Evolutionary conservation across 2,888 invertebrate genomes (phyloP).

Genomic region (Petrolisthes cinctipes): DNA sequence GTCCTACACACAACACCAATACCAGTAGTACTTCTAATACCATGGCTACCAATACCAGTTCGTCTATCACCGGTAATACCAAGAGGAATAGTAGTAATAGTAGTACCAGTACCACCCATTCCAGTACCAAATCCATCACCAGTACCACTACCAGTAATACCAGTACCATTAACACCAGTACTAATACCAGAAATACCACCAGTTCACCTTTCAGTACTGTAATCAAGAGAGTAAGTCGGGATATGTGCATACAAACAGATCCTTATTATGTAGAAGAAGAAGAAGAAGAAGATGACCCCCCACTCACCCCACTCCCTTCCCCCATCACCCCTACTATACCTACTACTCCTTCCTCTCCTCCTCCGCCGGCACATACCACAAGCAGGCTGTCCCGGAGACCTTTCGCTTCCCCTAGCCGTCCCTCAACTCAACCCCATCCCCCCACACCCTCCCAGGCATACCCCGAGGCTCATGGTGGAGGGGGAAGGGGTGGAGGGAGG

Average conservation of each 20-base stretch:
- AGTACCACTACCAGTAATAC: neutral
- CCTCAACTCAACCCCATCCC: neutral
- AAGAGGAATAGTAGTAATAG: too few relatives aligned
- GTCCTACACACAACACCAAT: too few relatives aligned
- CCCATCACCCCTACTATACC: neutral
- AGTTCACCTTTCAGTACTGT: neutral
- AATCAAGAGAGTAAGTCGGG: constrained; percentile 36
- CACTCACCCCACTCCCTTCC: constrained; percentile 4
- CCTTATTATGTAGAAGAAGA: constrained; percentile 29
- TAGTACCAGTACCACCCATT: neutral
- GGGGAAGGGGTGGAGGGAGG: constrained; percentile 39
- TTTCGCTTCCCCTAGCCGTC: too few relatives aligned
- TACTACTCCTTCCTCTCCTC: neutral
- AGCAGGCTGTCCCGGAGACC: too few relatives aligned
- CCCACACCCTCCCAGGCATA: neutral
- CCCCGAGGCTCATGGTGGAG: constrained; percentile 28
- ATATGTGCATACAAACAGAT: constrained; percentile 60
- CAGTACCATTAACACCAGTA: neutral
- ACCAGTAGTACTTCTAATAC: too few relatives aligned
- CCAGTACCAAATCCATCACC: neutral
- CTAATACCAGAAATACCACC: neutral
- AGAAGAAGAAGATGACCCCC: constrained; percentile 25
- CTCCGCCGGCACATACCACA: neutral
- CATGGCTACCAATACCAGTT: too few relatives aligned
- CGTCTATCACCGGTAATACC: too few relatives aligned